Percentiles rank a stretch among this genome's conserved stretches.
These are phyloP conservation scores for Rhingia campestris DNA, from an alignment of 2,888 invertebrate genomes.

Conservation along the genomic window DNA sequence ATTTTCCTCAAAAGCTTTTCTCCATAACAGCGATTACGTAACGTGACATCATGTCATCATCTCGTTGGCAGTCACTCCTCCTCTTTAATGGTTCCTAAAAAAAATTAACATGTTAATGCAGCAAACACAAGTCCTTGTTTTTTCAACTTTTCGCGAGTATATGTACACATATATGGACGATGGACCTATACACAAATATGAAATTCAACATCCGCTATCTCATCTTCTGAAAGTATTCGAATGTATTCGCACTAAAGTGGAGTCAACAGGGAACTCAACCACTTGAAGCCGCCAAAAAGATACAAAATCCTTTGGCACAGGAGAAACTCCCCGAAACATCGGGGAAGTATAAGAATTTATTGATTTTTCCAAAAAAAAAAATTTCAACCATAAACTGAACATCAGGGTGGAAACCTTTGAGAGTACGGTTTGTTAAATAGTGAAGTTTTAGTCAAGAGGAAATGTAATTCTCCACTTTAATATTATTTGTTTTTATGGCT, in stretches of 20 bases:
- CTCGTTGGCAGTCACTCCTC: constrained; percentile 15
- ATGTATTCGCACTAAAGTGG: background rate
- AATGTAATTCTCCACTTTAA: constrained; percentile 37
- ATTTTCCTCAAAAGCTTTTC: background rate
- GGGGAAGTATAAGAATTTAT: constrained; percentile 47
- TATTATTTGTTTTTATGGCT: constrained; percentile 57
- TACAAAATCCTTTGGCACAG: constrained; percentile 56
- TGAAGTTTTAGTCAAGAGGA: constrained; percentile 4
- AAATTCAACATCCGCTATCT: constrained; percentile 48
- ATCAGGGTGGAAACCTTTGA: constrained; percentile 56
- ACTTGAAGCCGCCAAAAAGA: constrained; percentile 28
- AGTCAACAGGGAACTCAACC: constrained; percentile 18
- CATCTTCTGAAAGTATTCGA: constrained; percentile 12
- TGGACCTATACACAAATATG: constrained; percentile 36
- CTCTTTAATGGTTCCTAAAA: constrained; percentile 33
- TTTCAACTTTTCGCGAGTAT: constrained; percentile 5
- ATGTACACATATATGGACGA: constrained; percentile 27
- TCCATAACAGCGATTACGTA: constrained; percentile 39
- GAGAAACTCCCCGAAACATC: constrained; percentile 31
- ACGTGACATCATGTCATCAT: constrained; percentile 25
- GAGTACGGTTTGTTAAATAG: constrained; percentile 30
- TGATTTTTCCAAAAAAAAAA: constrained; percentile 61
- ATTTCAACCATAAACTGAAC: constrained; percentile 40
- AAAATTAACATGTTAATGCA: constrained; percentile 15
- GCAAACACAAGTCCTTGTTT: background rate